Percentiles rank a stretch among this genome's conserved stretches.
These are phyloP conservation scores for Cylindroiulus punctatus DNA, from an alignment of 2,888 invertebrate genomes.

Conservation along the genomic window DNA sequence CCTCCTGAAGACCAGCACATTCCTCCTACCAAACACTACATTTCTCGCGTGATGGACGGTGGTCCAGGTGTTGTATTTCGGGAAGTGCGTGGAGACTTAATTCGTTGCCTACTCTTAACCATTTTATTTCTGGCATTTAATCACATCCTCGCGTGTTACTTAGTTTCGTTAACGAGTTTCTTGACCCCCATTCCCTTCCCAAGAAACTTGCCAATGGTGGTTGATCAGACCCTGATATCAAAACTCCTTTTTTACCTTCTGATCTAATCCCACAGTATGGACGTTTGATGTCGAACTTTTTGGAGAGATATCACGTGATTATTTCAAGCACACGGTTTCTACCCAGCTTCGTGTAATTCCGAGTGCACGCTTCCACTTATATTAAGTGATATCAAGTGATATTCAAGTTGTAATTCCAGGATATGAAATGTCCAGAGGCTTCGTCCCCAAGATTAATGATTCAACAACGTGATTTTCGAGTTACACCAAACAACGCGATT, in stretches of 20 bases:
- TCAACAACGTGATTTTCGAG: no score
- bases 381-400: no score
- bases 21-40: no score
- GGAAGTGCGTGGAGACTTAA: neutral
- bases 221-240: neutral
- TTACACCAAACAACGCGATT: no score
- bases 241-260: neutral
- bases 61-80: neutral
- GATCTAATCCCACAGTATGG: neutral
- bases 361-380: neutral
- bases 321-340: neutral
- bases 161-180: neutral
- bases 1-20: no score
- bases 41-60: neutral
- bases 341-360: neutral
- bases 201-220: neutral
- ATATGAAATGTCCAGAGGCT: no score
- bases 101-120: neutral
- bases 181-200: neutral
- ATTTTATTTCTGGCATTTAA: neutral
- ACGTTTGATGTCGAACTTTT: neutral
- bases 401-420: no score
- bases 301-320: neutral
- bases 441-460: no score
- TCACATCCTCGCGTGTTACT: constrained; percentile 1